A percentile compares a stretch with the other conserved stretches of the same genome.
Evolutionary conservation across 2,888 invertebrate genomes (phyloP).

Genomic region (Carcina quercana): DNA sequence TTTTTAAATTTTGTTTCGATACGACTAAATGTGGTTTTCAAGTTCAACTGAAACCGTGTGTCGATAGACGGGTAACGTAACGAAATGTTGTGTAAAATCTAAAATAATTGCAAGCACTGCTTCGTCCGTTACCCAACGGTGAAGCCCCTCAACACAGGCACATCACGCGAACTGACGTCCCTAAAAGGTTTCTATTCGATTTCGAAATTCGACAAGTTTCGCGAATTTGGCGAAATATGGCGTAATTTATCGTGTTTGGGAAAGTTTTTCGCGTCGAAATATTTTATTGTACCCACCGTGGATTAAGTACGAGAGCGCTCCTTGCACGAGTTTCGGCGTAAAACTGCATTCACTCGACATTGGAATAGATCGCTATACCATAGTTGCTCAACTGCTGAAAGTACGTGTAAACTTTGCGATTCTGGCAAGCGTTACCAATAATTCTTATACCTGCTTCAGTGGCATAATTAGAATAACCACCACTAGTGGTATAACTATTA

Average conservation of each 20-base stretch:
- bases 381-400: too few relatives aligned
- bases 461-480: too few relatives aligned
- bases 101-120: too few relatives aligned
- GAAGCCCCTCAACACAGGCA: too few relatives aligned
- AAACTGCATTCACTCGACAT: constrained; percentile 27
- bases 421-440: not conserved
- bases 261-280: constrained; percentile 37
- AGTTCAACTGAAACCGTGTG: too few relatives aligned
- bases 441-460: not conserved
- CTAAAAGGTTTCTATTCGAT: constrained; percentile 11
- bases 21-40: too few relatives aligned
- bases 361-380: too few relatives aligned
- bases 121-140: too few relatives aligned
- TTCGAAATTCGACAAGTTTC: constrained; percentile 21
- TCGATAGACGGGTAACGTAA: too few relatives aligned
- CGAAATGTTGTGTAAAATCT: too few relatives aligned
- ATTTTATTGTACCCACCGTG: constrained; percentile 28
- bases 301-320: constrained; percentile 33
- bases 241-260: constrained; percentile 44
- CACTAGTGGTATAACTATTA: too few relatives aligned
- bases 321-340: constrained; percentile 49
- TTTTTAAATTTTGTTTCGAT: not conserved
- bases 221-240: constrained; percentile 19
- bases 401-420: constrained; percentile 17
- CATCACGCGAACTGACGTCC: too few relatives aligned